phyloP scores from a whole-genome alignment of 2,888 invertebrate species.

The Didymodactylos carnosus region DNA sequence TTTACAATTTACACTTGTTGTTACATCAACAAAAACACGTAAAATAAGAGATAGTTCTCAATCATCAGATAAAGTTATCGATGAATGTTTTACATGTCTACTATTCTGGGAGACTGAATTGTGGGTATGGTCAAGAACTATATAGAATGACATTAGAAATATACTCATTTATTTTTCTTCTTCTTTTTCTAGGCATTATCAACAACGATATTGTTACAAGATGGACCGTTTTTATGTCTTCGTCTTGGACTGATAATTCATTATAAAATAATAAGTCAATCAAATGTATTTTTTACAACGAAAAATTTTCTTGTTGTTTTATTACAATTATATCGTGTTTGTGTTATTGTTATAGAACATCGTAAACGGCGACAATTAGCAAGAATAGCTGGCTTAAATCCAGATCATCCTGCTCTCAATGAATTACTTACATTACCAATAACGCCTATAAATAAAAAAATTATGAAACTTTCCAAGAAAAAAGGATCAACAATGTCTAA shows the following conservation, averaged over 20 bases:
- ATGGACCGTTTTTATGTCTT: slow-evolving; percentile 28
- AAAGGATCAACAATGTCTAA: too few species aligned
- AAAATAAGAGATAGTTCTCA: not conserved
- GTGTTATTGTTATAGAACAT: slow-evolving; percentile 18
- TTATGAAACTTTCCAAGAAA: too few species aligned
- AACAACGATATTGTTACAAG: slow-evolving; percentile 27
- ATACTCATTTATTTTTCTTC: too few species aligned
- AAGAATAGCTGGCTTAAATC: not conserved
- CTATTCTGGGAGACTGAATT: not conserved
- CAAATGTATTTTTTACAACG: slow-evolving; percentile 87
- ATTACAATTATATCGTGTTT: slow-evolving; percentile 60
- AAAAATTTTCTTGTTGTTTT: slow-evolving; percentile 70
- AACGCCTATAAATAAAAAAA: not conserved
- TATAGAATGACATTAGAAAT: too few species aligned
- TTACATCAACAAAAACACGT: slow-evolving; percentile 17
- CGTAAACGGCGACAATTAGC: not conserved
- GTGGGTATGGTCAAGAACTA: too few species aligned
- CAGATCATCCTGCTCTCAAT: not conserved
- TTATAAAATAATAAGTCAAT: slow-evolving; percentile 70
- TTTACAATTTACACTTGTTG: slow-evolving; percentile 38
- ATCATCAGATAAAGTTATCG: too few species aligned
- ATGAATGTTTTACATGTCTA: not conserved
- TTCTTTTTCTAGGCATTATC: slow-evolving; percentile 22
- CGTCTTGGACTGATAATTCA: slow-evolving; percentile 59
- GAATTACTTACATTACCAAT: not conserved